Evolutionary conservation across 1,140 invertebrate species (phyloP).

Genomic region (Macrobrachium rosenbergii): DNA sequence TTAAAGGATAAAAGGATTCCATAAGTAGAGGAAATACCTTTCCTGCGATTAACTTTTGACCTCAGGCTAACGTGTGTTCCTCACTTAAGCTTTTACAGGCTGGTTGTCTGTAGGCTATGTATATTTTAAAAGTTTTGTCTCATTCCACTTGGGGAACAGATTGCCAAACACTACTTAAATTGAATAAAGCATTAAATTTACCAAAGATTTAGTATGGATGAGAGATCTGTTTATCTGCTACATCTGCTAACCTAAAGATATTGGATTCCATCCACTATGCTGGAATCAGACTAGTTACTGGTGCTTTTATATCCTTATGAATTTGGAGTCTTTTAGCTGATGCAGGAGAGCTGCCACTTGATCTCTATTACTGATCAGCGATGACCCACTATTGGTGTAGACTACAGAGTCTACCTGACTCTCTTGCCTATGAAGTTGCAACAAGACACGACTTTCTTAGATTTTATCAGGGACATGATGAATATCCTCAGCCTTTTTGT

Average conservation of each 20-base stretch:
- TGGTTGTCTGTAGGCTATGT: too few relatives aligned
- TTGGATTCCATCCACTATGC: slow-evolving; percentile 6
- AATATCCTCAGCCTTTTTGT: neutral
- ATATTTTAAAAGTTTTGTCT: too few relatives aligned
- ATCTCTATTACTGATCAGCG: neutral
- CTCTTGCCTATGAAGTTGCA: neutral
- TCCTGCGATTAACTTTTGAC: neutral
- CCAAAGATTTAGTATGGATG: slow-evolving; percentile 11
- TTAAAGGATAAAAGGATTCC: slow-evolving; percentile 13
- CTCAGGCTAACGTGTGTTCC: neutral
- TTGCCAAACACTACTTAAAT: neutral
- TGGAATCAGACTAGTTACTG: slow-evolving; percentile 21
- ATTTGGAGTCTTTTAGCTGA: slow-evolving; percentile 17
- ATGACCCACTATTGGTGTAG: slow-evolving; percentile 1
- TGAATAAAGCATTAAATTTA: neutral
- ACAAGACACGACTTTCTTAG: neutral
- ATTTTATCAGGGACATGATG: neutral
- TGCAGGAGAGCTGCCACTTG: slow-evolving; percentile 5
- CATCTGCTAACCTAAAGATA: neutral
- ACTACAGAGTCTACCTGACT: neutral
- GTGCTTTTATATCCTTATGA: neutral
- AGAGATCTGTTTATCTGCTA: neutral
- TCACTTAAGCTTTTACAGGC: too few relatives aligned
- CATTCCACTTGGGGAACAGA: neutral
- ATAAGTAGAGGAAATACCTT: slow-evolving; percentile 8